These are phyloP conservation scores for Amphiura filiformis DNA, from an alignment of 35 echinoderm and acorn worm species.

Conservation along the genomic window DNA sequence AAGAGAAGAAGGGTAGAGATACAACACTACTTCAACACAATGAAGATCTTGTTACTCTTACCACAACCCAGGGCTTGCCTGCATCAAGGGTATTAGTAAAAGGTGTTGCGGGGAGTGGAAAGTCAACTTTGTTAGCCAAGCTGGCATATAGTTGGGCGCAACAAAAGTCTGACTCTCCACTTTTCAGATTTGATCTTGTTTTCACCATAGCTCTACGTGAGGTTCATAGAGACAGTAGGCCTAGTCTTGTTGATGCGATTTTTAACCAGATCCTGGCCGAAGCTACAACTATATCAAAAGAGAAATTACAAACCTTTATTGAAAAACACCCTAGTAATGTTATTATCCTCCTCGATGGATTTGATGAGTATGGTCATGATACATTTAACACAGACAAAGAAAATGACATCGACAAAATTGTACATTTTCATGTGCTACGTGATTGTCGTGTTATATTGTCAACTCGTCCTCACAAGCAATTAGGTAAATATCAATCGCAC, in stretches of 20 bases:
- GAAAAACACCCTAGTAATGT: too few species aligned
- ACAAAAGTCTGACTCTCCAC: neutral
- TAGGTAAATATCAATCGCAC: neutral
- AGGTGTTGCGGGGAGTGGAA: neutral
- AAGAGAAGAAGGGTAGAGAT: neutral
- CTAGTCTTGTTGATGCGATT: too few species aligned
- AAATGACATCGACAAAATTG: too few species aligned
- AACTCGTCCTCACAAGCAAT: slow-evolving; percentile 9
- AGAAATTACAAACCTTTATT: too few species aligned
- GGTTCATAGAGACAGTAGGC: too few species aligned
- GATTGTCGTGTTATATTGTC: neutral
- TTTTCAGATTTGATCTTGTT: neutral
- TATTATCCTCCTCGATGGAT: too few species aligned
- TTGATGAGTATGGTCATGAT: too few species aligned
- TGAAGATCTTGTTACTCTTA: neutral
- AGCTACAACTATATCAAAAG: too few species aligned
- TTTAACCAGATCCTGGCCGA: too few species aligned
- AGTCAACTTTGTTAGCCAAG: neutral
- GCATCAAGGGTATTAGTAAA: neutral
- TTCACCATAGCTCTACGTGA: too few species aligned
- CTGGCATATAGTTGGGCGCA: neutral
- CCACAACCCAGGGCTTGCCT: neutral
- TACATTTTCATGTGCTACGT: too few species aligned
- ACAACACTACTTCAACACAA: neutral
- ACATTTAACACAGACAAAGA: too few species aligned